These are phyloP conservation scores for Centruroides sculpturatus DNA, from an alignment of 1,140 invertebrate species.

Conservation along the genomic window DNA sequence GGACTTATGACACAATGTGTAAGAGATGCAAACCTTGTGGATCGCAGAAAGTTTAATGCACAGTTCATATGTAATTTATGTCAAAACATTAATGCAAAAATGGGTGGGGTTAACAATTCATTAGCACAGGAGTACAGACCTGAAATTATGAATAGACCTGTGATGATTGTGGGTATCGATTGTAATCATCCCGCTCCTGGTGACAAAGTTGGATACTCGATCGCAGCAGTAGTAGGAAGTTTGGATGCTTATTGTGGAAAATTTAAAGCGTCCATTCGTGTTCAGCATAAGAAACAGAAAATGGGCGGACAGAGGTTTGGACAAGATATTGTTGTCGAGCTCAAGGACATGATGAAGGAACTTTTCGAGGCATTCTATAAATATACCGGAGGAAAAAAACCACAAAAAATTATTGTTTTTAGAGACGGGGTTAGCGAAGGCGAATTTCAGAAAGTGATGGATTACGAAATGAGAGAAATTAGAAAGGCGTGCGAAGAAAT, in stretches of 20 bases:
- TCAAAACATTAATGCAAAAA: slow-evolving; percentile 69
- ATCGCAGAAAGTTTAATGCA: slow-evolving; percentile 21
- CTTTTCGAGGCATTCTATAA: slow-evolving; percentile 29
- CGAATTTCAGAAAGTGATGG: slow-evolving; percentile 27
- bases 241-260: slow-evolving; percentile 6
- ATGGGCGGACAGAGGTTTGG: slow-evolving; percentile 10
- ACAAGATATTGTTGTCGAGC: slow-evolving; percentile 29
- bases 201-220: slow-evolving; percentile 53
- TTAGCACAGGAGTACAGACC: slow-evolving; percentile 14
- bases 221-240: slow-evolving; percentile 49
- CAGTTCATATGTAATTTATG: slow-evolving; percentile 54
- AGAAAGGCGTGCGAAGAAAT: slow-evolving; percentile 3
- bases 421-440: slow-evolving; percentile 35
- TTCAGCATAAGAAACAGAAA: slow-evolving; percentile 10
- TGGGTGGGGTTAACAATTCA: slow-evolving; percentile 56
- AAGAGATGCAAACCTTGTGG: slow-evolving; percentile 39
- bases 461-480: slow-evolving; percentile 14
- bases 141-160: slow-evolving; percentile 27
- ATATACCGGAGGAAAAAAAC: slow-evolving; percentile 13
- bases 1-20: slow-evolving; percentile 72
- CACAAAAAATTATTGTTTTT: slow-evolving; percentile 30
- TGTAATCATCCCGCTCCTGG: slow-evolving; percentile 64
- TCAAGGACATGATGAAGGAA: slow-evolving; percentile 49
- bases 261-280: slow-evolving; percentile 9
- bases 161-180: slow-evolving; percentile 68